Conservation (phyloP, 2,888 invertebrate species). For the Cantharis rufa region DNA sequence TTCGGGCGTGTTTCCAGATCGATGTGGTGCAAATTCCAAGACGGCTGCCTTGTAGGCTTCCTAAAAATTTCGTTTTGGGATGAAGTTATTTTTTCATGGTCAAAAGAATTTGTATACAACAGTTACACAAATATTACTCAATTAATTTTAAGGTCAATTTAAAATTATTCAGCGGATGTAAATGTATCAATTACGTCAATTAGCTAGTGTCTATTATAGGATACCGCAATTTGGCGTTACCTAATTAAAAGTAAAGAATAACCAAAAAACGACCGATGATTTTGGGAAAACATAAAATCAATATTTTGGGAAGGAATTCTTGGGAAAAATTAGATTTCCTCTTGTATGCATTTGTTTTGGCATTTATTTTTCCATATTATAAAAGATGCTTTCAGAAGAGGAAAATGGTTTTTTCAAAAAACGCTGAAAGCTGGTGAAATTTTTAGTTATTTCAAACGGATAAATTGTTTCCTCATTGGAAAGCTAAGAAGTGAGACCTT, state of each 20-base stretch:
- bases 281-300: not conserved
- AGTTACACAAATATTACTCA: not conserved
- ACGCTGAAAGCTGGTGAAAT: too few species aligned
- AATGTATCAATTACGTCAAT: not conserved
- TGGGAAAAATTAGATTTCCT: not conserved
- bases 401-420: too few species aligned
- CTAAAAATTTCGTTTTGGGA: not conserved
- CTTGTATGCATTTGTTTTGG: too few species aligned
- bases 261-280: not conserved
- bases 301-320: too few species aligned
- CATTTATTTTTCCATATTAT: too few species aligned
- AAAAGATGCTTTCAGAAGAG: too few species aligned
- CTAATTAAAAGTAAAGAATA: not conserved
- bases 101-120: not conserved
- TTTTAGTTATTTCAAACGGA: too few species aligned
- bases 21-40: slow-evolving; percentile 9
- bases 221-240: not conserved
- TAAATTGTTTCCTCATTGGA: too few species aligned
- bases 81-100: not conserved
- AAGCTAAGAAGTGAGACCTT: too few species aligned
- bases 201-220: not conserved
- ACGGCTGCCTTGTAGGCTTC: slow-evolving; percentile 15
- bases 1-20: not conserved
- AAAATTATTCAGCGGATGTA: not conserved
- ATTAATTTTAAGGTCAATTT: not conserved